Percentiles rank a stretch among this genome's conserved stretches.
phyloP scores from a whole-genome alignment of 2,797 vertebrate genomes.

The Epinephelus coioides region DNA sequence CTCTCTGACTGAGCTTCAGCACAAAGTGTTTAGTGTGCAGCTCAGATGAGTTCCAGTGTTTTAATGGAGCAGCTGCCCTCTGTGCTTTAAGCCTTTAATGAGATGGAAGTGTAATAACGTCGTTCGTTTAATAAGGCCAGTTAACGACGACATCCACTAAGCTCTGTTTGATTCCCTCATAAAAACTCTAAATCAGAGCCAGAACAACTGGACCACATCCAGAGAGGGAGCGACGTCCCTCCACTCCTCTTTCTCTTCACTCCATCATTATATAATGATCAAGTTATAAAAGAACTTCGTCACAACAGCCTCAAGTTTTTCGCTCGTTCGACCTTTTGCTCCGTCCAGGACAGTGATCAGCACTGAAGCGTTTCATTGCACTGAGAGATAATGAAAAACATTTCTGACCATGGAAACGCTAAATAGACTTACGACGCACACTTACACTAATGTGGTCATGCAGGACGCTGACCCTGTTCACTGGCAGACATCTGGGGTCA shows the following conservation, averaged over 20 bases:
- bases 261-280: background rate
- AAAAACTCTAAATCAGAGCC: conserved; percentile 18
- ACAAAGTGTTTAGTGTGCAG: background rate
- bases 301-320: background rate
- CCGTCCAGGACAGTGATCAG: background rate
- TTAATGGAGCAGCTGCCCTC: conserved; percentile 25
- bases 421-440: too few relatives aligned
- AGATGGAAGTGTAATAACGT: conserved; percentile 28
- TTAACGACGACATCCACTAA: conserved; percentile 42
- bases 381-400: too few relatives aligned
- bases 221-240: background rate
- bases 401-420: too few relatives aligned
- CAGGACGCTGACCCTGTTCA: too few relatives aligned
- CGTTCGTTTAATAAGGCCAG: conserved; percentile 38
- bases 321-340: background rate
- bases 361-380: background rate
- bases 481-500: too few relatives aligned
- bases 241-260: background rate
- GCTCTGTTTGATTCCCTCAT: conserved; percentile 43
- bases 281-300: background rate
- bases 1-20: background rate
- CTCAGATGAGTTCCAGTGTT: background rate
- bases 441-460: background rate
- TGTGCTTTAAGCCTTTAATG: conserved; percentile 23
- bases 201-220: conserved; percentile 3